Evolutionary conservation across 1,140 invertebrate genomes (phyloP).

Genomic region (Megathymus violae): DNA sequence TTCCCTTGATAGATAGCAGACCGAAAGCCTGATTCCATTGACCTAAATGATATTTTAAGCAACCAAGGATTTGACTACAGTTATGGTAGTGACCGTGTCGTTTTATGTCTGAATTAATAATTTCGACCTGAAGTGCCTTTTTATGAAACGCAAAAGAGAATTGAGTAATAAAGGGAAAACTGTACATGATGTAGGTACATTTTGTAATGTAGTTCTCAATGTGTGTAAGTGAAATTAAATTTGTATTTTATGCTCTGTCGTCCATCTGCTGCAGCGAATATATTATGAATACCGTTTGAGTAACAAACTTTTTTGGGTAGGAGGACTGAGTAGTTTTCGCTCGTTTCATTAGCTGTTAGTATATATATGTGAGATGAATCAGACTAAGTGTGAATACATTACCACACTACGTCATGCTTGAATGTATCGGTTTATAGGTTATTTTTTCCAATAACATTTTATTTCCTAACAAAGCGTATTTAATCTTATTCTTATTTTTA

Average conservation of each 20-base stretch:
- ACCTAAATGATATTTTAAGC: neutral
- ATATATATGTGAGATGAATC: no score
- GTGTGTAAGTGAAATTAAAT: neutral
- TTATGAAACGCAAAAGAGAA: conserved; percentile 24
- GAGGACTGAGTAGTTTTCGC: no score
- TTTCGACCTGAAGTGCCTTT: conserved; percentile 1
- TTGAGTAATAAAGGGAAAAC: conserved; percentile 36
- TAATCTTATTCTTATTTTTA: no score
- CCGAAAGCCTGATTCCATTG: neutral
- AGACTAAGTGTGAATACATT: no score
- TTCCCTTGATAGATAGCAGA: neutral
- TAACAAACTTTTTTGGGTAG: no score
- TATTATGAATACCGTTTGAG: no score
- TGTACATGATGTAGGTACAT: conserved; percentile 11
- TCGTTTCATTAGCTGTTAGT: no score
- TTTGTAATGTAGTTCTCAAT: no score
- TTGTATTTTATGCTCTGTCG: neutral
- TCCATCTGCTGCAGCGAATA: neutral
- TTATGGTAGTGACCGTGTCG: neutral
- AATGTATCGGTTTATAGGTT: no score
- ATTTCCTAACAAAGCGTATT: no score
- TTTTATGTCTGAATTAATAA: conserved; percentile 4
- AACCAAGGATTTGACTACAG: neutral
- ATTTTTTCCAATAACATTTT: no score
- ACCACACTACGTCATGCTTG: no score